Percentiles rank a stretch among this genome's conserved stretches.
These are phyloP conservation scores for Ips typographus DNA, from an alignment of 1,140 invertebrate species.

Conservation along the genomic window DNA sequence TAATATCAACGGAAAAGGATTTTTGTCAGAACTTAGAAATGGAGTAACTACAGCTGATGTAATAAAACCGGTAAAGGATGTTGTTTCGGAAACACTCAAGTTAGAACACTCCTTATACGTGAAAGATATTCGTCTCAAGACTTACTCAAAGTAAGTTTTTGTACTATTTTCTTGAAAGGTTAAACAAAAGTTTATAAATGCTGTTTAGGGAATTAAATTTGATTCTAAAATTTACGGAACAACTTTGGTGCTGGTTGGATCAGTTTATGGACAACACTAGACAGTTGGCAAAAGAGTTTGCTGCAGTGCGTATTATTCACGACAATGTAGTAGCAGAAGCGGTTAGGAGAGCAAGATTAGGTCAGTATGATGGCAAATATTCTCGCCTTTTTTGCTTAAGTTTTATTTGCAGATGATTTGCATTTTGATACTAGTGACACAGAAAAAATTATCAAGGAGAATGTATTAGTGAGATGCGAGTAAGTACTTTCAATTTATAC, in stretches of 20 bases:
- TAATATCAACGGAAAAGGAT: constrained; percentile 20
- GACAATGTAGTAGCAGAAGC: constrained; percentile 21
- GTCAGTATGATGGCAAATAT: constrained; percentile 1
- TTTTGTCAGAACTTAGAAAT: constrained; percentile 21
- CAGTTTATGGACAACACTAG: constrained; percentile 28
- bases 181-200: too few relatives aligned
- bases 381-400: neutral
- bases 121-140: constrained; percentile 22
- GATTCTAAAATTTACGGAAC: constrained; percentile 22
- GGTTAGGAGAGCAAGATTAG: constrained; percentile 12
- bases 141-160: constrained; percentile 34
- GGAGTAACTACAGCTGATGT: constrained; percentile 8
- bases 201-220: constrained; percentile 26
- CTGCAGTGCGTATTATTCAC: constrained; percentile 23
- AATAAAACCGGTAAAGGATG: constrained; percentile 25
- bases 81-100: constrained; percentile 36
- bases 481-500: constrained; percentile 16
- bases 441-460: constrained; percentile 32
- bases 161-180: neutral
- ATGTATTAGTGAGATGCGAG: constrained; percentile 34
- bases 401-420: neutral
- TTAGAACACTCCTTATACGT: constrained; percentile 30
- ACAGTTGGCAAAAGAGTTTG: constrained; percentile 30
- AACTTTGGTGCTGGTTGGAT: constrained; percentile 29
- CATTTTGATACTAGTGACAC: neutral